Base-by-base conservation (phyloP, 2,797 vertebrate species). In the Enteromius fasciolatus region DNA sequence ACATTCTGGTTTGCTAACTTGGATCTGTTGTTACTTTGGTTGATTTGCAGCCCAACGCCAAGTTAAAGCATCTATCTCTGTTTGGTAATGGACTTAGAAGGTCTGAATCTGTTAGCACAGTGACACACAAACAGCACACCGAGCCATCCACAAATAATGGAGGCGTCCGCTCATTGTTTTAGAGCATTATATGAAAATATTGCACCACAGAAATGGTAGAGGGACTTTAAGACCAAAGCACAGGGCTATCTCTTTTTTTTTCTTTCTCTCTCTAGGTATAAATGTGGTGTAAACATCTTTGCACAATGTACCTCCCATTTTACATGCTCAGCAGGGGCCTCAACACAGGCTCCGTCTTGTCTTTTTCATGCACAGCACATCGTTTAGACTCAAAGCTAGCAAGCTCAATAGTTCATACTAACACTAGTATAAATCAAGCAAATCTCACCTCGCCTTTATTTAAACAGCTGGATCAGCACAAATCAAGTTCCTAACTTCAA, bases 351-450 rank as follows among this genome's bases (percentile, higher is more conserved):
- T 81, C 76, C 85, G 89, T 89, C 90, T 90, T 92, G 90, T 93
- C 89, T 90, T 74, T n/a, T 86, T 84, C 87, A 91, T 92, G 90
- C 94, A 91, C 87, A 88, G 89, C 82, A 91, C 88, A 90, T 93
- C 93, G 91, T 93, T 87, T 89, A 87, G 76, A 7, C 69, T 79
- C 25, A 25, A 46, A 78, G 23, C 1, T 81, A 89, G 87, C 87
- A 89, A 89, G 48, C 88, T 84, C 86, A 15, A 61, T 88, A 84
- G 85, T 86, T 85, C 87, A 59, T 33, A 41, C 25, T 48, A 41
- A n/a, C 0, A 17, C 57, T 73, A 80, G 81, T 69, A 78, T 76
- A 79, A 87, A 86, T 73, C 72, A 83, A 83, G 88, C 81, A 69
- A 63, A 90, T 85, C 89, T 89, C 89, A 85, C 83, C 76, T 89